Base-by-base conservation (phyloP, 2,888 invertebrate species). In the Drosophila incognita region DNA sequence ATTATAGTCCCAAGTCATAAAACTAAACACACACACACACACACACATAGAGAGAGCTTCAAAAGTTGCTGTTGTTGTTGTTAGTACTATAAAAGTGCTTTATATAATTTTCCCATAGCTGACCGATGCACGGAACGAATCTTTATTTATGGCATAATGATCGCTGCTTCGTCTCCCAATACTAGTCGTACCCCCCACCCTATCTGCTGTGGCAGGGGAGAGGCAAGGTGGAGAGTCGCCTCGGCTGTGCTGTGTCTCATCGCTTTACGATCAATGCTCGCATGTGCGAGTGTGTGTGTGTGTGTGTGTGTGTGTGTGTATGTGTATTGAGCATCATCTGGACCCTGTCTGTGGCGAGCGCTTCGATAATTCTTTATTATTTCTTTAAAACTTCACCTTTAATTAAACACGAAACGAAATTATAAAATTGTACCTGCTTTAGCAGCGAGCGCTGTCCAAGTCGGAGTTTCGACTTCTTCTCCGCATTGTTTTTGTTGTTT, bases 351-450 rank as follows among this genome's bases (percentile, higher is more conserved):
- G 58, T 65, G 69, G 62, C 69, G 64, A 63, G 74, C 71, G 69
- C 83, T 85, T 74, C 79, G 89, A 89, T 89, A 87, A 87, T 87
- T 87, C 89, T 89, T 89, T 89, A 86, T 89, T 89, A 87, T 87
- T 89, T 88, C 86, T 83, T 84, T 90, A 86, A 88, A 87, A 87
- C 88, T 88, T 90, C 90, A 90, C 87, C 88, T 88, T 88, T 88
- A 88, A 88, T 88, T 88, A 88, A 88, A 90, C 88, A 90, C 87
- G 85, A 88, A 88, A 88, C 90, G 84, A 89, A 88, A 88, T 88
- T 88, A 89, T 86, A 88, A 90, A 88, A 88, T 84, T 88, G 88
- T 90, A 88, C 88, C 88, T 88, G 88, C 88, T 88, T 86, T 80
- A 82, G 74, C 85, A 75, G 74, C 75, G 69, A 72, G 59, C 61